Percentiles rank a stretch among this genome's conserved stretches.
phyloP scores from a whole-genome alignment of 2,113 vertebrate genomes.

The Forbesichthys papilliferus region DNA sequence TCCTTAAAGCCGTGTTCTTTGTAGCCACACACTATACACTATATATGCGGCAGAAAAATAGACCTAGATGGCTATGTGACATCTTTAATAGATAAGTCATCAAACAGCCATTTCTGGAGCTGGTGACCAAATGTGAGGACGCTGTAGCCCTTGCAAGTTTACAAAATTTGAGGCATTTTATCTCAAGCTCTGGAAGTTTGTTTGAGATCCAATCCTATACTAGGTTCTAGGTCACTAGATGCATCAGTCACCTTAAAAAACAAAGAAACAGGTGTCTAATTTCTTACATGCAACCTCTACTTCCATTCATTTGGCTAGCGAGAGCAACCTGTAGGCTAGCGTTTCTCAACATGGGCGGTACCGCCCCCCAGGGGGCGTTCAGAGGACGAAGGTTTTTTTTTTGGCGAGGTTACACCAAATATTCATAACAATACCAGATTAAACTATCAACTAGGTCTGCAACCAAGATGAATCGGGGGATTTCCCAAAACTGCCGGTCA shows the following conservation, averaged over 20 bases:
- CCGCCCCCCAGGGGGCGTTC: too few relatives aligned
- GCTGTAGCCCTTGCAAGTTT: background rate
- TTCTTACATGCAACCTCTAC: constrained; percentile 26
- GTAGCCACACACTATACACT: background rate
- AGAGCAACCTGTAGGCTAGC: background rate
- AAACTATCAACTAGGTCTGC: too few relatives aligned
- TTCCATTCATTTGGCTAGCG: background rate
- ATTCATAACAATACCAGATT: too few relatives aligned
- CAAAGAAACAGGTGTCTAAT: constrained; percentile 23
- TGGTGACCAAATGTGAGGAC: background rate
- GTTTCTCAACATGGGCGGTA: too few relatives aligned
- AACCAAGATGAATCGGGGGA: too few relatives aligned
- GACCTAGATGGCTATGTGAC: background rate
- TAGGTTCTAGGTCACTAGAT: background rate
- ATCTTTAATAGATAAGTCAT: too few relatives aligned
- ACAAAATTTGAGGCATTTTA: background rate
- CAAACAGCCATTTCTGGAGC: background rate
- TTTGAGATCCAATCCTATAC: background rate
- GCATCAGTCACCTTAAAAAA: constrained; percentile 11
- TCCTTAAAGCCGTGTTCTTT: background rate
- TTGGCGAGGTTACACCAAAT: too few relatives aligned
- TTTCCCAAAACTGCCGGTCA: too few relatives aligned
- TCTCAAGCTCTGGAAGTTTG: background rate
- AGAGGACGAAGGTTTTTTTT: too few relatives aligned
- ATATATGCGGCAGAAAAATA: background rate